These are phyloP conservation scores for Hydrotaea cyrtoneurina DNA, from an alignment of 2,888 invertebrate species.

Conservation along the genomic window DNA sequence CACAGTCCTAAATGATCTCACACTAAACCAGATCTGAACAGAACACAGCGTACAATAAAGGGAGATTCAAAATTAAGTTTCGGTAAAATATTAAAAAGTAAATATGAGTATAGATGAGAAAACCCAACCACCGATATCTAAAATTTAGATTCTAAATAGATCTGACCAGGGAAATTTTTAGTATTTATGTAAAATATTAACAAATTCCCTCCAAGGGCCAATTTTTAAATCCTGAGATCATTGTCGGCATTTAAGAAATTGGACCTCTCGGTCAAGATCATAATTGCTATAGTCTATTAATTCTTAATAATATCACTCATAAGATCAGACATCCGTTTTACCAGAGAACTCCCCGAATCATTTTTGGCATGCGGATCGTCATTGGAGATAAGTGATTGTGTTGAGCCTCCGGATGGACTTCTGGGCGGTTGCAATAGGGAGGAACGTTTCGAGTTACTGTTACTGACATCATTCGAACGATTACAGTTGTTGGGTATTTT, in stretches of 20 bases:
- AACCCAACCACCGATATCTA: constrained; percentile 17
- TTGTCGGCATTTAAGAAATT: too few species aligned
- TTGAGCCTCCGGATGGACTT: constrained; percentile 89
- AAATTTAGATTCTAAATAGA: not conserved
- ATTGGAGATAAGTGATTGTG: constrained; percentile 84
- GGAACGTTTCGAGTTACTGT: constrained; percentile 77
- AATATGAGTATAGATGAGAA: not conserved
- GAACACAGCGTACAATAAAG: not conserved
- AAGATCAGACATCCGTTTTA: constrained; percentile 86
- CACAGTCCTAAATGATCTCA: not conserved
- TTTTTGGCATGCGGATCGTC: constrained; percentile 82
- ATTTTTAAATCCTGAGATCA: too few species aligned
- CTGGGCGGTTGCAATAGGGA: constrained; percentile 82
- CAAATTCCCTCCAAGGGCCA: too few species aligned
- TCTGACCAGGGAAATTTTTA: too few species aligned
- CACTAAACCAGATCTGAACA: constrained; percentile 61
- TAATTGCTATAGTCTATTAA: constrained; percentile 60
- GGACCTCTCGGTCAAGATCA: too few species aligned
- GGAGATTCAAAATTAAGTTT: not conserved
- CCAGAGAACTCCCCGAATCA: constrained; percentile 85
- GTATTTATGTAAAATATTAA: too few species aligned
- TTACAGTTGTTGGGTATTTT: constrained; percentile 99
- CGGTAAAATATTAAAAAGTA: not conserved
- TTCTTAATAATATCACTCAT: constrained; percentile 82
- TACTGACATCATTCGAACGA: constrained; percentile 80